phyloP scores from a whole-genome alignment of 2,797 vertebrate genomes.

The Sebastes cheni region DNA sequence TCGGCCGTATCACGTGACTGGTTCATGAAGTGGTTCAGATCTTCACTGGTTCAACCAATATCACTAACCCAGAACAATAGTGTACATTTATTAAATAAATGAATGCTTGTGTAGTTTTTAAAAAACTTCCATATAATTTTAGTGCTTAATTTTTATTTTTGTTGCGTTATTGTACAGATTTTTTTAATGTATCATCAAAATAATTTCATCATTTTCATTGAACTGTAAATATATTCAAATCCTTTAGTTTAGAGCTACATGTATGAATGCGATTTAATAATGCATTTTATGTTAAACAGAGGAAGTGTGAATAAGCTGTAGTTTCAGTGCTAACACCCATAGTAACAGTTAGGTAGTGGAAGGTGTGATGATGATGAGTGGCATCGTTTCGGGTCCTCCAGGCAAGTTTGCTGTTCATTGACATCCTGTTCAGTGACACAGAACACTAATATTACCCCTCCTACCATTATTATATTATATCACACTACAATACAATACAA shows the following conservation, averaged over 20 bases:
- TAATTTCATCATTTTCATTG: conserved; percentile 38
- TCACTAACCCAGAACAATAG: not conserved
- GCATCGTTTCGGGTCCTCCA: conserved; percentile 36
- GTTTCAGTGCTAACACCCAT: conserved; percentile 22
- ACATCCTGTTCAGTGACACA: conserved; percentile 32
- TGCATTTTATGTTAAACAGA: conserved; percentile 31
- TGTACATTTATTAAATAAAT: conserved; percentile 63
- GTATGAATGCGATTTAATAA: conserved; percentile 51
- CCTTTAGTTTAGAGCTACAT: conserved; percentile 36
- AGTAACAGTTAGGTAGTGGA: not conserved
- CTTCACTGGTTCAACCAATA: too few species aligned
- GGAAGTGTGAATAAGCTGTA: conserved; percentile 37
- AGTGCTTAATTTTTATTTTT: conserved; percentile 31
- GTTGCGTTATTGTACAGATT: conserved; percentile 68
- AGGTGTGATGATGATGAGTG: not conserved
- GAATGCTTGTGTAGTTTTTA: conserved; percentile 62
- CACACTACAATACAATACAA: too few species aligned
- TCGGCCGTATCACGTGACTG: too few species aligned
- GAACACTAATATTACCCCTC: too few species aligned
- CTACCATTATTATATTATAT: too few species aligned
- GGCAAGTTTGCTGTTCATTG: conserved; percentile 58
- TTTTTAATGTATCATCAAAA: conserved; percentile 31
- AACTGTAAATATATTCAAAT: conserved; percentile 77
- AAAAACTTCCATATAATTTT: conserved; percentile 56
- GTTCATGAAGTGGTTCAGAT: too few species aligned